Evolutionary conservation across 2,888 invertebrate genomes (phyloP), one percentile per base, ranked within the genome.

Genomic region (Cordilura impudica): DNA sequence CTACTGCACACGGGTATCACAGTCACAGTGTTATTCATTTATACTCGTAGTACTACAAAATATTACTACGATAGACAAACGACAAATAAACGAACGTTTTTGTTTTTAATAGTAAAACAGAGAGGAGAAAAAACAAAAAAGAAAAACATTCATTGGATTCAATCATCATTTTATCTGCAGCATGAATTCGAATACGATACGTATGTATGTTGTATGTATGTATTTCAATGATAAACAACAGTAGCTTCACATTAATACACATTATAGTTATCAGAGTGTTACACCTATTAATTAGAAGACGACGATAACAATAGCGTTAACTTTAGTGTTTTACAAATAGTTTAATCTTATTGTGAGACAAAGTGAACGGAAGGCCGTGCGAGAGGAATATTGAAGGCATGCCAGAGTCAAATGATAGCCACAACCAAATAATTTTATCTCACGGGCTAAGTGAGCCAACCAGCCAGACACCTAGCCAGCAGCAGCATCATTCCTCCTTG

Each of bases 241-340:
- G 74, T 67, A 35, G 61, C 47, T 49, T 47, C 18, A 26, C 26
- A 16, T 31, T 26, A 6, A 31, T 51, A 58, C 51, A 66, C 65
- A 66, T 58, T 58, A 66, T 65, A 73, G 58, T 73, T 58, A 66
- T 66, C 58, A 58, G 43, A 58, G 43, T 66, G 58, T 73, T 73
- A 61, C 67, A 75, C 67, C 61, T 69, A 69, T 75, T 75, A 75
- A 75, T 75, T 75, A 69, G 67, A n/a, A 49, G 10, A 67, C 45
- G 56, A 61, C 65, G 78, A 79, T 79, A 79, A 79, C 75, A 79
- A 79, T 71, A 79, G 78, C 75, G 75, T 75, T 79, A 75, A 79
- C 70, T 74, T 71, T 60, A 54, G 70, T 71, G 70, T 75, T 79
- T 70, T 74, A 75, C 75, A 79, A 79, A 79, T 75, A 79, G 65